Percentiles rank a stretch among this genome's conserved stretches.
phyloP scores from a whole-genome alignment of 2,888 invertebrate species.

The Orchesella flavescens region DNA sequence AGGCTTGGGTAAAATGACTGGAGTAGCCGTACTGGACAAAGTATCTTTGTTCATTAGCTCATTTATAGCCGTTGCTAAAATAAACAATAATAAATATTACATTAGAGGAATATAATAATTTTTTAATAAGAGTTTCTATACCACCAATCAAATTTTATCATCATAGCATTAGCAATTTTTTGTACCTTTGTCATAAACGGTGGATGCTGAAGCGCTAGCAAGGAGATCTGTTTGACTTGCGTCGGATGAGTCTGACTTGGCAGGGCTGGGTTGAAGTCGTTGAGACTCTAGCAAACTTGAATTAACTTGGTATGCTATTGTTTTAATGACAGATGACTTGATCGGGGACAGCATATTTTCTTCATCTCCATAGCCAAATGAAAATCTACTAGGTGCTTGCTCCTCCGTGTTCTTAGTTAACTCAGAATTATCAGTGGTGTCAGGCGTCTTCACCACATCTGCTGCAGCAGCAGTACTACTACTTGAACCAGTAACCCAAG shows the following conservation, averaged over 20 bases:
- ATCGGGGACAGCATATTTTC: slow-evolving; percentile 60
- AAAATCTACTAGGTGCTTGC: slow-evolving; percentile 10
- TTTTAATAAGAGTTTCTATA: slow-evolving; percentile 31
- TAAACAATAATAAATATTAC: background rate
- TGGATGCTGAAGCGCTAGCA: background rate
- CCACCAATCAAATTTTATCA: slow-evolving; percentile 6
- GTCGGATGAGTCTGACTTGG: background rate
- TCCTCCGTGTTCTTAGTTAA: no score
- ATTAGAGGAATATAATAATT: slow-evolving; percentile 6
- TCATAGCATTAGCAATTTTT: background rate
- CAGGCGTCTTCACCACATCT: background rate
- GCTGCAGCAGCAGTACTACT: no score
- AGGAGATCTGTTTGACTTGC: background rate
- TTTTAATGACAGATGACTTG: slow-evolving; percentile 8
- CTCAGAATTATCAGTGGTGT: background rate
- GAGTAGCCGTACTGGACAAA: no score
- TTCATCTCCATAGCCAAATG: slow-evolving; percentile 62
- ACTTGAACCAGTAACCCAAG: slow-evolving; percentile 25
- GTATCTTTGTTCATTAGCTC: no score
- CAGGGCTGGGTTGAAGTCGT: slow-evolving; percentile 28
- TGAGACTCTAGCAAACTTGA: background rate
- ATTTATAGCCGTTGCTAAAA: background rate
- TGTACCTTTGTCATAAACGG: slow-evolving; percentile 1
- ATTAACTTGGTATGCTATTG: background rate
- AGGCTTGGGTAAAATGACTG: background rate